Evolutionary conservation across 2,888 invertebrate genomes (phyloP).

Genomic region (Cheilosia vulpina): DNA sequence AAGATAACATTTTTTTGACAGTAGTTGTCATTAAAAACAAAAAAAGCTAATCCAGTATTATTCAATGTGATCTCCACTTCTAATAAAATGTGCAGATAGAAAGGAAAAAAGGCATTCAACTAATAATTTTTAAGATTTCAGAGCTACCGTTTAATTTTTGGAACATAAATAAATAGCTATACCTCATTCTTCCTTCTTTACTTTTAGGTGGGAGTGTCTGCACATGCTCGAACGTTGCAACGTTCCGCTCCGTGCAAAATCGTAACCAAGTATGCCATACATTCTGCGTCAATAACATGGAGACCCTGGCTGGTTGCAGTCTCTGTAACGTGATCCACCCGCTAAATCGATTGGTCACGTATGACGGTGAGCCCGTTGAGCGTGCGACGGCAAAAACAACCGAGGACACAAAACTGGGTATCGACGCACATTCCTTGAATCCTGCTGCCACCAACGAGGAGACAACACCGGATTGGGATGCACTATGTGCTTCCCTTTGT

Average conservation of each 20-base stretch:
- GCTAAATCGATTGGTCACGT: constrained; percentile 36
- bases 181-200: too few species aligned
- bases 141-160: too few species aligned
- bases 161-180: too few species aligned
- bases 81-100: too few species aligned
- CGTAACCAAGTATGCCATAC: constrained; percentile 78
- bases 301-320: constrained; percentile 81
- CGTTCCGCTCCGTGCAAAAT: constrained; percentile 52
- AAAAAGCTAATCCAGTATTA: too few species aligned
- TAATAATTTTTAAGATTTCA: too few species aligned
- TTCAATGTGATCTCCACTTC: too few species aligned
- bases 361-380: not conserved
- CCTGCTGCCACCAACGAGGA: constrained; percentile 63
- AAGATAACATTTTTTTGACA: too few species aligned
- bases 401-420: constrained; percentile 10
- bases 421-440: constrained; percentile 16
- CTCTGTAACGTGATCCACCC: constrained; percentile 77
- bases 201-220: constrained; percentile 78
- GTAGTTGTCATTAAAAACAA: too few species aligned
- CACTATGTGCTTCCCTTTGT: constrained; percentile 88
- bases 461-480: constrained; percentile 85
- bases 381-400: constrained; percentile 9
- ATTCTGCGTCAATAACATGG: constrained; percentile 78
- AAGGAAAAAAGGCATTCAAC: too few species aligned
- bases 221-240: constrained; percentile 71